Evolutionary conservation across 1,140 invertebrate species (phyloP).

Genomic region (Campodea augens): DNA sequence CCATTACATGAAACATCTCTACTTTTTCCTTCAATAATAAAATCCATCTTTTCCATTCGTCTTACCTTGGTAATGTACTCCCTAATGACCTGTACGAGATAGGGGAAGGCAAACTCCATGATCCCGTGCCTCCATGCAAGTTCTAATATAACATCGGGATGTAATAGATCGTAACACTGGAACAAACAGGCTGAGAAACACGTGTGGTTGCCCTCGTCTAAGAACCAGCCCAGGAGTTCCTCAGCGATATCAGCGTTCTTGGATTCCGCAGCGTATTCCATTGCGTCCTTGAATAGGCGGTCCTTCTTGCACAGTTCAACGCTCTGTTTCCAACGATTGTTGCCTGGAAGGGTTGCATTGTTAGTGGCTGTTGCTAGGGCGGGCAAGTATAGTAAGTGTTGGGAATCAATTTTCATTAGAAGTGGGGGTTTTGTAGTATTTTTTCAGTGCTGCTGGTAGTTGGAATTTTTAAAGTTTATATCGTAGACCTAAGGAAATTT

Average conservation of each 20-base stretch:
- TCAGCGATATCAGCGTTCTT: conserved; percentile 91
- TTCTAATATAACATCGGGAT: conserved; percentile 96
- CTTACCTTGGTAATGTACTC: conserved; percentile 40
- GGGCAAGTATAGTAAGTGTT: too few relatives aligned
- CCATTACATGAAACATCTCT: too few relatives aligned
- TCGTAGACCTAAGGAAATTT: too few relatives aligned
- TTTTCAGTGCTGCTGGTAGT: too few relatives aligned
- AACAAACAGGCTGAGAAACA: conserved; percentile 97
- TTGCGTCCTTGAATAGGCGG: conserved; percentile 90
- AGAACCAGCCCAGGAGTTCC: conserved; percentile 92
- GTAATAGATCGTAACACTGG: conserved; percentile 95
- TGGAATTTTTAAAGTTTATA: too few relatives aligned
- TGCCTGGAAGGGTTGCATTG: too few relatives aligned
- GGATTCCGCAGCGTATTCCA: conserved; percentile 98
- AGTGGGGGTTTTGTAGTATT: too few relatives aligned
- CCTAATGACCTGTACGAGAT: conserved; percentile 82
- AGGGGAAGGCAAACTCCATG: conserved; percentile 99
- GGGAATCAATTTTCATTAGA: too few relatives aligned
- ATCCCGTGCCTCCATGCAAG: conserved; percentile 97
- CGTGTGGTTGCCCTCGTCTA: conserved; percentile 85
- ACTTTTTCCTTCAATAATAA: too few relatives aligned
- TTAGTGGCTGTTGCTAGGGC: too few relatives aligned
- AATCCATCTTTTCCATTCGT: too few relatives aligned
- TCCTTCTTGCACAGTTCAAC: conserved; percentile 99
- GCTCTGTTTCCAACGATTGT: conserved; percentile 99